Evolutionary conservation across 2,888 invertebrate species (phyloP), one percentile per base, ranked within the genome.

Genomic region (Resseliella maxima): DNA sequence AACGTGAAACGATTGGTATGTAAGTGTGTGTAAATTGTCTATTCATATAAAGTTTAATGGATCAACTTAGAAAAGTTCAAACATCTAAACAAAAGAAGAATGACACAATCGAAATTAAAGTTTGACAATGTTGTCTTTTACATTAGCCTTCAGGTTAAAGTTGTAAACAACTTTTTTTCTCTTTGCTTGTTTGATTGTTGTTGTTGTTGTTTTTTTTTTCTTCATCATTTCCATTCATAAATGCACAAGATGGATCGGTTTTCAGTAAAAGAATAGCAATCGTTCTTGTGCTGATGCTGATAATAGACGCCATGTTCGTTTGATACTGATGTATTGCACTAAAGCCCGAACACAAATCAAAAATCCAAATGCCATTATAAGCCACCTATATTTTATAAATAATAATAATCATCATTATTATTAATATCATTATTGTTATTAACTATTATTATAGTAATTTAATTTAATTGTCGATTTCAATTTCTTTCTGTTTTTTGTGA

Each of bases 341-440:
- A 97, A 94, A 38, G 97, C 96, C 88, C 97, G 95, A 64, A 96
- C 94, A 91, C 96, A 97, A 91, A 97, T 97, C 89, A 97, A 92
- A 88, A 97, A 93, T 88, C 97, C 97, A 90, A 97, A 96, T 72
- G 96, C 96, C 95, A 97, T 96, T 88, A 97, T 96, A 72, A 97
- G 93, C 96, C 96, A 97, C n/a, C n/a, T n/a, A n/a, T n/a, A n/a
- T n/a, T n/a, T n/a, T n/a, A n/a, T n/a, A n/a, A n/a, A n/a, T n/a
- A n/a, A n/a, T n/a, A n/a, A n/a, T n/a, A n/a, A n/a, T n/a, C n/a
- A n/a, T n/a, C n/a, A n/a, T n/a, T n/a, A n/a, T n/a, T n/a, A n/a
- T n/a, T n/a, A n/a, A n/a, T n/a, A n/a, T n/a, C n/a, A n/a, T n/a
- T n/a, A n/a, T n/a, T n/a, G n/a, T n/a, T n/a, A n/a, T n/a, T n/a